Conservation (phyloP, 2,888 invertebrate species). For the Pilophorus perplexus region DNA sequence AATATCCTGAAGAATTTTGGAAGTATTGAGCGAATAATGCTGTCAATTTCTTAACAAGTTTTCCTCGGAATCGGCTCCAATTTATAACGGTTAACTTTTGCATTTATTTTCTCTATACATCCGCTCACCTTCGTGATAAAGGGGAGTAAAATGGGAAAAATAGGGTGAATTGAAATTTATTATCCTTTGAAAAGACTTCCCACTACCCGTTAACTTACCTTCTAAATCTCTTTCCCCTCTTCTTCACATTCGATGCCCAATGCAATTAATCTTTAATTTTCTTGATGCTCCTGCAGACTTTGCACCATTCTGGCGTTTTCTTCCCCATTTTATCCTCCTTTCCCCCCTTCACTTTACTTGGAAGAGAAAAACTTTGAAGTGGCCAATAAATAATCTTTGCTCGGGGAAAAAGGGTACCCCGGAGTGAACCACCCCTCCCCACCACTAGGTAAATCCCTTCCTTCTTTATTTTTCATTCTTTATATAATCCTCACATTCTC, state of each 20-base stretch:
- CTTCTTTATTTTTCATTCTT: background rate
- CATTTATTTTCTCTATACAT: no score
- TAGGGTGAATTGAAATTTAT: conserved; percentile 20
- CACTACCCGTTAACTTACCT: background rate
- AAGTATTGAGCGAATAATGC: no score
- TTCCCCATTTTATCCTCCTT: background rate
- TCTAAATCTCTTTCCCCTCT: background rate
- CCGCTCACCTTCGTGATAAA: no score
- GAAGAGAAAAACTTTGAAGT: conserved; percentile 20
- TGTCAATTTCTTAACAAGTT: no score
- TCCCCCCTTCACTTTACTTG: background rate
- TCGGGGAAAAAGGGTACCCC: conserved; percentile 5
- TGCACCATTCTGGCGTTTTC: background rate
- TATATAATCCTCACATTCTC: conserved; percentile 2
- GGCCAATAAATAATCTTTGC: conserved; percentile 28
- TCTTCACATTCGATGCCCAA: background rate
- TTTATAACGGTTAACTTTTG: no score
- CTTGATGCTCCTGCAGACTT: background rate
- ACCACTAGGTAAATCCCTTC: background rate
- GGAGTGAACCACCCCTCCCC: no score
- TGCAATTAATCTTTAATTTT: conserved; percentile 28
- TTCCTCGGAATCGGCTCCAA: no score
- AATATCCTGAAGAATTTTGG: no score
- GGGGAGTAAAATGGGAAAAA: background rate
- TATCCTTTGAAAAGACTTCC: conserved; percentile 5